Evolutionary conservation across 2,113 vertebrate species (phyloP).

Genomic region (Lathamus discolor): DNA sequence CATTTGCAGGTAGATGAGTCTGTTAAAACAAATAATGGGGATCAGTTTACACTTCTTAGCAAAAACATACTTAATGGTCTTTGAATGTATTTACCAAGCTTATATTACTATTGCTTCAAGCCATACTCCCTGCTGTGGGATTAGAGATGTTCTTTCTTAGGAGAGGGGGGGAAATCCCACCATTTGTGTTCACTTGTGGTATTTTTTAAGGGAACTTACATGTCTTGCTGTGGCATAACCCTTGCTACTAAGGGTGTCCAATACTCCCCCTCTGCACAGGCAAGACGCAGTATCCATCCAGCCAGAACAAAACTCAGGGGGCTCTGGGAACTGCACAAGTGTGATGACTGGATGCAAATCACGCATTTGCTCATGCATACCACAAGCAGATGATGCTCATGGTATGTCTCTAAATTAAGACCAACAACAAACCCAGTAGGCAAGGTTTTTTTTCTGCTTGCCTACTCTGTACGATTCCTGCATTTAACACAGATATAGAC

Average conservation of each 20-base stretch:
- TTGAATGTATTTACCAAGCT: not conserved
- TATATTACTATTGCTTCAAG: not conserved
- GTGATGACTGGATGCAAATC: not conserved
- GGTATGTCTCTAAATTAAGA: not conserved
- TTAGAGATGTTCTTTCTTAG: not conserved
- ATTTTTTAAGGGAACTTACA: not conserved
- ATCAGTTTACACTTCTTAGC: not conserved
- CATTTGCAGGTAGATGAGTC: not conserved
- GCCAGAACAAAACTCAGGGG: not conserved
- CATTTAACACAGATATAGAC: not conserved
- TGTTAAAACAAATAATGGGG: not conserved
- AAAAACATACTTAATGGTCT: not conserved
- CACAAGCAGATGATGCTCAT: not conserved
- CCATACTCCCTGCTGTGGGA: not conserved
- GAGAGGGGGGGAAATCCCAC: not conserved
- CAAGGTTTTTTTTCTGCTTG: not conserved
- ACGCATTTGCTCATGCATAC: not conserved
- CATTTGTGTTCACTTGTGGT: not conserved
- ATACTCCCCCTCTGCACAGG: not conserved
- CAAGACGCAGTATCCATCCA: not conserved
- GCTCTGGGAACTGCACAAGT: not conserved
- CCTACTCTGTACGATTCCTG: not conserved
- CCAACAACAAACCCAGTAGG: not conserved
- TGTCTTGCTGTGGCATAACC: not conserved
- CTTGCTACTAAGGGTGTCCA: not conserved